Conservation (phyloP, 1,140 invertebrate genomes). For the Choristoneura fumiferana region DNA sequence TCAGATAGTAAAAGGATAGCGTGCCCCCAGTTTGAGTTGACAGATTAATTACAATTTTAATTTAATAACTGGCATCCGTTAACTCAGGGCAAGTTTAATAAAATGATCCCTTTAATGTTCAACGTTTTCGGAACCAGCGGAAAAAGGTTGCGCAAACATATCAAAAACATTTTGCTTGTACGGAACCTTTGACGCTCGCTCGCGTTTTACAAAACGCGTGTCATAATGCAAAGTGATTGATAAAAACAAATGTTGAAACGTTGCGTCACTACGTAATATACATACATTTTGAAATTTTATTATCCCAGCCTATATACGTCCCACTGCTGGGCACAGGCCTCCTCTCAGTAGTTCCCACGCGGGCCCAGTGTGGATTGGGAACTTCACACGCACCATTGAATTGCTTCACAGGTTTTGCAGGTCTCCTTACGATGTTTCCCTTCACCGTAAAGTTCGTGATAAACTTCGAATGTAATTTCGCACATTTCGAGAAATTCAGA, state of each 20-base stretch:
- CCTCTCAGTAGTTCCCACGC: no score
- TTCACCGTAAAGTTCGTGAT: no score
- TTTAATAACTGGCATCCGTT: neutral
- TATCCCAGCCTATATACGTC: no score
- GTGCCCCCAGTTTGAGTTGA: neutral
- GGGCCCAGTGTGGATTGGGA: no score
- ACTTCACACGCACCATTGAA: no score
- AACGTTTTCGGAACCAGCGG: neutral
- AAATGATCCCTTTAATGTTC: conserved; percentile 1
- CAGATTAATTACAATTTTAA: conserved; percentile 16
- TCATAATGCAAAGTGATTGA: neutral
- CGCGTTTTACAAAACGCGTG: neutral
- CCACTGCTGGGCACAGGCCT: no score
- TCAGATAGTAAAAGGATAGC: conserved; percentile 7
- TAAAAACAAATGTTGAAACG: neutral
- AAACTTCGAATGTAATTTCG: no score
- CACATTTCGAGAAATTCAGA: no score
- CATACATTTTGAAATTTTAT: no score
- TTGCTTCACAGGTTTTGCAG: no score
- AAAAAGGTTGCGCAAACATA: conserved; percentile 13
- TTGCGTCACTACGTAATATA: no score
- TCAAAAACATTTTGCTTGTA: neutral
- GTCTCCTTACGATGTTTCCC: no score
- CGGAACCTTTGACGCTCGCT: neutral
- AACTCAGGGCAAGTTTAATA: neutral